Percentiles rank a stretch among this genome's conserved stretches.
Conservation (phyloP, 2,888 invertebrate genomes). For the Dryococelus australis region DNA sequence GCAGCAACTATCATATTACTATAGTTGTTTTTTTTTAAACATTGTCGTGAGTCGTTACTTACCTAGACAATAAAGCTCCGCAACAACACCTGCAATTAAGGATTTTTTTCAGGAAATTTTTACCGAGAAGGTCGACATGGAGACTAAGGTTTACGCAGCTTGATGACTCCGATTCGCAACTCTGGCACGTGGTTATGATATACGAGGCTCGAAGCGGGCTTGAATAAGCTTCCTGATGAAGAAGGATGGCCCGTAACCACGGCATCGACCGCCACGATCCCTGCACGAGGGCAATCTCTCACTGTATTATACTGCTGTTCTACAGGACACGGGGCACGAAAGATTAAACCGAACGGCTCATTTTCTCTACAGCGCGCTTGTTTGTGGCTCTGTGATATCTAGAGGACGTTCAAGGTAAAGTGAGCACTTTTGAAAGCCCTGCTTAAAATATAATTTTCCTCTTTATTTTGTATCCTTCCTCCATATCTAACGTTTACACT, state of each 20-base stretch:
- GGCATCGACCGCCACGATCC: not conserved
- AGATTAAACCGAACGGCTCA: not conserved
- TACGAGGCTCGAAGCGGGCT: not conserved
- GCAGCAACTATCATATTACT: no score
- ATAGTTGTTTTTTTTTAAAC: no score
- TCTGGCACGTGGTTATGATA: not conserved
- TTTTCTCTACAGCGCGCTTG: not conserved
- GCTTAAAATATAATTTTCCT: no score
- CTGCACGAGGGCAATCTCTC: not conserved
- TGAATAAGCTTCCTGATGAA: slow-evolving; percentile 5
- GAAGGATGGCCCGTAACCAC: not conserved
- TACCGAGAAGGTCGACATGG: not conserved
- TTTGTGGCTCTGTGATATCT: not conserved
- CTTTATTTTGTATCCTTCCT: no score
- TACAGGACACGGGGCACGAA: not conserved
- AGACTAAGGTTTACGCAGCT: not conserved
- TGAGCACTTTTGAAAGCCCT: no score
- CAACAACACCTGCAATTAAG: not conserved
- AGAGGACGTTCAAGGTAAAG: no score
- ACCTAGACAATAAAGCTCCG: not conserved
- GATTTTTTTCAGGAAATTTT: not conserved
- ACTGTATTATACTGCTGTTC: not conserved
- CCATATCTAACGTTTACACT: no score
- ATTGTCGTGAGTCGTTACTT: no score
- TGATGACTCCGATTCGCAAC: not conserved